Evolutionary conservation across 2,888 invertebrate genomes (phyloP).

Genomic region (Lottia scabra): DNA sequence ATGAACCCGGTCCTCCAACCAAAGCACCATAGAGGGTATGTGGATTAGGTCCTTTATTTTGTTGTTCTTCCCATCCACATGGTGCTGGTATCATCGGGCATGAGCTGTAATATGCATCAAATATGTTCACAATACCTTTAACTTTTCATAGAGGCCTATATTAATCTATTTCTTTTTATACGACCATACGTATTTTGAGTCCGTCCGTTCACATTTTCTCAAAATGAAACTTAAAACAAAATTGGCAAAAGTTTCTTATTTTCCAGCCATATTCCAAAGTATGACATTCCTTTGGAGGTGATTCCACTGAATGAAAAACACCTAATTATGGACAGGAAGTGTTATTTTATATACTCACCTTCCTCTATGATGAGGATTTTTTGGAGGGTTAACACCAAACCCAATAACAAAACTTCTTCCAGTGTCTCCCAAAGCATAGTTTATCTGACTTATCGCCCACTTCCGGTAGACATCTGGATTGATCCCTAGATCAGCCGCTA

Average conservation of each 20-base stretch:
- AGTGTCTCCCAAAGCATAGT: slow-evolving; percentile 49
- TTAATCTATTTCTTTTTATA: too few relatives aligned
- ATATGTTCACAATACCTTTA: too few relatives aligned
- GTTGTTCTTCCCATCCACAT: slow-evolving; percentile 53
- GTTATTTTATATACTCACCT: slow-evolving; percentile 38
- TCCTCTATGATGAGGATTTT: slow-evolving; percentile 47
- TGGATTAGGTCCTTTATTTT: slow-evolving; percentile 49
- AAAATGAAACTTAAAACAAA: too few relatives aligned
- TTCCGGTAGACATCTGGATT: slow-evolving; percentile 36
- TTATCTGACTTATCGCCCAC: slow-evolving; percentile 58
- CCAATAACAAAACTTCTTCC: slow-evolving; percentile 59
- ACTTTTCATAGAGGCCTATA: too few relatives aligned
- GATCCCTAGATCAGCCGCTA: slow-evolving; percentile 55
- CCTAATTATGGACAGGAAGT: too few relatives aligned
- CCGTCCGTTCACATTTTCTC: too few relatives aligned
- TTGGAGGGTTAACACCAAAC: slow-evolving; percentile 49
- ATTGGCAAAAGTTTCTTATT: too few relatives aligned
- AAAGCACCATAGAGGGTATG: slow-evolving; percentile 61
- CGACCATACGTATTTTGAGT: too few relatives aligned
- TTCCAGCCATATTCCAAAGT: too few relatives aligned
- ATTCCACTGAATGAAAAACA: too few relatives aligned
- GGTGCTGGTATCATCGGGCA: slow-evolving; percentile 53
- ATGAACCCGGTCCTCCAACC: slow-evolving; percentile 60
- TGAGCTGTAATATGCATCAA: slow-evolving; percentile 40
- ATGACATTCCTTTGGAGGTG: too few relatives aligned